Evolutionary conservation across 2,113 vertebrate genomes (phyloP), one percentile per base, ranked within the genome.

Genomic region (Grantiella picta): DNA sequence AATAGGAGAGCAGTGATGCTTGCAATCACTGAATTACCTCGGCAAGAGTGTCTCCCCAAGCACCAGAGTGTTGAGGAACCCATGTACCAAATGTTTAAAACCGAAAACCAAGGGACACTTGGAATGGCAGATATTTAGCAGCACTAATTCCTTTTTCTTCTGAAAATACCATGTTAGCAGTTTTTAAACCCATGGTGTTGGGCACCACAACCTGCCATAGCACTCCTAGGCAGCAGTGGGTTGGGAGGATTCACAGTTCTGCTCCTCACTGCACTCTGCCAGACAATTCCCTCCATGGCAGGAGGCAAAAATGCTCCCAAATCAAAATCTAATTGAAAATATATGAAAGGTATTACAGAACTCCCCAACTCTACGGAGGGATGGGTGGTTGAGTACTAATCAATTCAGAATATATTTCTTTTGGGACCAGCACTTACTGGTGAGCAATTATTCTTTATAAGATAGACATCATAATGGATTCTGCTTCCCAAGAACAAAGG

Each of bases 401-500:
- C 80, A 69, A 71, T 89, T 82, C 85, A 89, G 71, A 91, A 59
- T 63, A 36, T 53, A 49, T 95, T 93, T 84, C 79, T 95, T 96
- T 73, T 82, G 85, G 85, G 84, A 89, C 52, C 31, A 81, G 76
- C 66, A 38, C 52, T 94, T 90, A 92, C 44, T 89, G 49, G 84
- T 50, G 86, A 88, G 75, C 50, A 94, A 93, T 96, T 96, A 95
- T 56, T 70, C 88, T 89, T 95, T 93, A 38, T 81, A 54, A 88
- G 56, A 54, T 72, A 78, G 24, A 33, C 25, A 63, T 60, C 50
- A 28, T 86, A 93, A 90, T 63, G 57, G 69, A 50, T 82, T 95
- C 40, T 75, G 77, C 72, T 96, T 84, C 78, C 68, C 76, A 80
- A 90, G 83, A 92, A 71, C 68, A 86, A 95, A 72, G 33, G 60